Base-by-base conservation (phyloP, 2,888 invertebrate genomes). In the Euzophera pinguis region DNA sequence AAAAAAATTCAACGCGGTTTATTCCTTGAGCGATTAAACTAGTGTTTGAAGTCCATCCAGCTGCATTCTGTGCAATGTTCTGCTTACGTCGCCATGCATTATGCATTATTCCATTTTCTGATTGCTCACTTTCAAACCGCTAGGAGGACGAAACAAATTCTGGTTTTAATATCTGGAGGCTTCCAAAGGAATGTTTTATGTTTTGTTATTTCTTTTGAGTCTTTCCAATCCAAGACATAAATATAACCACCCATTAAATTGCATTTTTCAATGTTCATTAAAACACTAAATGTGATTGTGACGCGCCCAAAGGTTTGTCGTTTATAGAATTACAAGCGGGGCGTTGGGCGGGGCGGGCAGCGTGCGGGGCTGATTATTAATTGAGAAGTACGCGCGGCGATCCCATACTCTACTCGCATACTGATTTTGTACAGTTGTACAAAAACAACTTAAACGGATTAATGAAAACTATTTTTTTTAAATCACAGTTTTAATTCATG, bases 41-140 rank as follows among this genome's bases (percentile, higher is more conserved):
- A 14, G 38, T 14, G 0, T 37, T 13, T 4, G 38, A 7, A 38
- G 41, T 2, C 10, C 22, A 10, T 3, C 9, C 29, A 38, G 1
- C 14, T 45, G 34, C 45, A 32, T 32, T 10, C 27, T n/a, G 3
- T 12, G 14, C 43, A 45, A 16, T 14, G 10, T 14, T 16, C 16
- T 9, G 45, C 45, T 45, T 45, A 32, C 32, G 32, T 10, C 32
- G 3, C 32, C 16, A 29, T 45, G 45, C 45, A 45, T 45, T 10
- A 45, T 45, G 45, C 45, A 34, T 45, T 32, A 32, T 29, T 45
- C 45, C 45, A 45, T 45, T 45, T 29, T 45, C 13, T 16, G 45
- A 45, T 45, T 34, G 32, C 45, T 43, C 29, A 13, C 8, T 43
- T 43, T 27, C 43, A 29, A 43, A 41, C 29, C 13, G 8, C n/a